Conservation (phyloP, 2,797 vertebrate species). For the Tolypeutes matacus region DNA sequence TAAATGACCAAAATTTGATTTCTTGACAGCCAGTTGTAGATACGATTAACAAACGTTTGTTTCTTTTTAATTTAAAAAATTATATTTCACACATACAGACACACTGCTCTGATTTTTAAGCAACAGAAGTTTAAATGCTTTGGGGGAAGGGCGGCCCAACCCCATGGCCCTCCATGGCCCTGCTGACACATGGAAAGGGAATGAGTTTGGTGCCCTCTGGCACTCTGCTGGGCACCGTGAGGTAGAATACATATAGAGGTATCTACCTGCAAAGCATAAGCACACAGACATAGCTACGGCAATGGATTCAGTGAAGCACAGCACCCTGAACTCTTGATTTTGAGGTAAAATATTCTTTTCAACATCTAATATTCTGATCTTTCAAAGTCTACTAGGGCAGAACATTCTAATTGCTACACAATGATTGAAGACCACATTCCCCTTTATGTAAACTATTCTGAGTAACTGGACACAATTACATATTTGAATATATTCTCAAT, state of each 20-base stretch:
- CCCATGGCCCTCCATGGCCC: neutral
- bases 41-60: neutral
- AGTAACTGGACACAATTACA: neutral
- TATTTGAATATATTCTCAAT: neutral
- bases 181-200: neutral
- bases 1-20: slow-evolving; percentile 57
- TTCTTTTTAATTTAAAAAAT: neutral
- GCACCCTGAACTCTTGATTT: slow-evolving; percentile 11
- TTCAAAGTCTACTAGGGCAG: neutral
- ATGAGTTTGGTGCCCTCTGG: neutral
- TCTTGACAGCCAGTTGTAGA: slow-evolving; percentile 8
- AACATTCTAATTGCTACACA: slow-evolving; percentile 7
- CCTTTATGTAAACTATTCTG: slow-evolving; percentile 22
- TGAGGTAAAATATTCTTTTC: neutral
- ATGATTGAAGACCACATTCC: neutral
- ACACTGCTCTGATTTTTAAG: neutral
- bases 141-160: neutral
- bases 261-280: neutral
- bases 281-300: neutral
- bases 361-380: neutral
- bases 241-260: neutral
- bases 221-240: neutral
- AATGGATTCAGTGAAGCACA: neutral
- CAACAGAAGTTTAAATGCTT: neutral
- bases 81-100: neutral